A percentile compares a stretch with the other conserved stretches of the same genome.
phyloP scores from a whole-genome alignment of 2,797 vertebrate species.

The Propithecus deckenii region DNA sequence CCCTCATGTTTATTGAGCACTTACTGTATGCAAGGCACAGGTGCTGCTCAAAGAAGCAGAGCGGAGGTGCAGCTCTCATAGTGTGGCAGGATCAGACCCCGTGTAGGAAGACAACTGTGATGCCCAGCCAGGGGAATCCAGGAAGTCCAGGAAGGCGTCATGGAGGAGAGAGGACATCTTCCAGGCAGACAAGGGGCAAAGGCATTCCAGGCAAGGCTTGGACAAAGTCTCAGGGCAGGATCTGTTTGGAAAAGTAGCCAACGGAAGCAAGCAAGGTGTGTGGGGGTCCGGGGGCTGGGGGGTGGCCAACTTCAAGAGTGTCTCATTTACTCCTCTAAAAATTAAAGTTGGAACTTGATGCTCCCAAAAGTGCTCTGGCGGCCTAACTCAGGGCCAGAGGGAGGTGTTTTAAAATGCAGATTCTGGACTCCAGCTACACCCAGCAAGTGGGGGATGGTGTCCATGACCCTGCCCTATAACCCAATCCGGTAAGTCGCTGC shows the following conservation, averaged over 20 bases:
- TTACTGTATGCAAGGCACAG: not conserved
- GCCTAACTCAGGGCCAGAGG: not conserved
- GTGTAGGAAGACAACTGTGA: not conserved
- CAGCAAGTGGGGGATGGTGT: not conserved
- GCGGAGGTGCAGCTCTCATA: not conserved
- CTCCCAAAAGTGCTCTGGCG: not conserved
- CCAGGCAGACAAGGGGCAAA: not conserved
- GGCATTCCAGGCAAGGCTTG: not conserved
- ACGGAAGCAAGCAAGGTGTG: not conserved
- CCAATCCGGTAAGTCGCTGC: no score
- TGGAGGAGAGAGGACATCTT: not conserved
- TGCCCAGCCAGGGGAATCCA: not conserved
- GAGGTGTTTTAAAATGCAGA: not conserved
- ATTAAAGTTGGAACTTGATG: not conserved
- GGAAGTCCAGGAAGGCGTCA: not conserved
- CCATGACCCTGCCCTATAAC: not conserved
- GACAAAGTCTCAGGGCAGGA: not conserved
- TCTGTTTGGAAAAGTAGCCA: not conserved
- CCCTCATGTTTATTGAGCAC: not conserved
- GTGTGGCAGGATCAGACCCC: not conserved
- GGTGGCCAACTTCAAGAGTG: not conserved
- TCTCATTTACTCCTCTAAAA: not conserved
- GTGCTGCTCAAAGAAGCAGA: not conserved
- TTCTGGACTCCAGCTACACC: not conserved
- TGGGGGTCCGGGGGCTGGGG: rapidly evolving